Evolutionary conservation across 2,888 invertebrate genomes (phyloP), one percentile per base, ranked within the genome.

Genomic region (Drosophila nr. fundita): DNA sequence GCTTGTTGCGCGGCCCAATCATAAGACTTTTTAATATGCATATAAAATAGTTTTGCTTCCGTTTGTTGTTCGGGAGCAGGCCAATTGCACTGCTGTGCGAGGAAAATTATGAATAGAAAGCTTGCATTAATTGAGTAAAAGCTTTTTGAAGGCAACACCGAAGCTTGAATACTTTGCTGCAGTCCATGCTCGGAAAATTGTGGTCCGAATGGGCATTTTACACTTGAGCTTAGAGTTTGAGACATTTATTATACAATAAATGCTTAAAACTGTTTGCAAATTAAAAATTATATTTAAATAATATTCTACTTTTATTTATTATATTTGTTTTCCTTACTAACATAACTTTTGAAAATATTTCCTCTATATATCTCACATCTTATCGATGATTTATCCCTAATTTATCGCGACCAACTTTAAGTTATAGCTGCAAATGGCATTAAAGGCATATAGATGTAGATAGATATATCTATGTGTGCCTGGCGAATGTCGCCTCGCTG

Each of bases 11-110:
- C 24, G 24, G 63, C 38, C 68, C 54, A 71, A 75, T 74, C 70
- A 71, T 65, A 66, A 63, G 65, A 62, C 70, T 73, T 66, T 62
- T 52, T 42, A 38, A 49, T 36, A 45, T 45, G 45, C 18, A 57
- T 64, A 66, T 54, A 52, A 52, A 68, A 48, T 38, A 74, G 48
- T 61, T 60, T 57, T 80, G 80, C 87, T 87, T 84, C 83, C 83
- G 84, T 84, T 82, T 54, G 54, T 24, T 42, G 40, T 8, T 7
- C 18, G 18, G 18, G 27, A 36, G 24, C 36, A 45, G 42, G 57
- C 54, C 67, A 75, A 75, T 82, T 48, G 8, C 32, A 30, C 50
- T 18, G 36, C 42, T 57, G 60, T 48, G 68, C 66, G 57, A 54
- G 53, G 53, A 68, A 86, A 83, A 70, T 80, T 52, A 66, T 66